Evolutionary conservation across 1,140 invertebrate genomes (phyloP).

Genomic region (Achatina immaculata): DNA sequence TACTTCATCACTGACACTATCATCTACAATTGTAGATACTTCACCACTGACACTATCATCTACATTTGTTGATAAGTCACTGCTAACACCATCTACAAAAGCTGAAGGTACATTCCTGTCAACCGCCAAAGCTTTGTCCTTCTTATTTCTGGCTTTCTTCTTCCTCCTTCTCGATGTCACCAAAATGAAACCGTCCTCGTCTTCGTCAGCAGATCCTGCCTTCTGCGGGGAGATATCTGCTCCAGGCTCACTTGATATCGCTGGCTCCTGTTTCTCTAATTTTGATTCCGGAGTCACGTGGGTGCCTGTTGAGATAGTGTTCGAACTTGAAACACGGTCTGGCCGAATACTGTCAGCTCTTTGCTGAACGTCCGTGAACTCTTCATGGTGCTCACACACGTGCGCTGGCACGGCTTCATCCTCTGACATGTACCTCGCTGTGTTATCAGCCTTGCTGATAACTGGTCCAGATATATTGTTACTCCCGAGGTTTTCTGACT

Average conservation of each 20-base stretch:
- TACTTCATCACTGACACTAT: too few relatives aligned
- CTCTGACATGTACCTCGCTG: not conserved
- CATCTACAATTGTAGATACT: too few relatives aligned
- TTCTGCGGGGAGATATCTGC: too few relatives aligned
- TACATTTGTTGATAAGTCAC: too few relatives aligned
- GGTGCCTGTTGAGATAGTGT: not conserved
- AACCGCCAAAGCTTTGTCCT: not conserved
- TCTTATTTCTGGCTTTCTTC: constrained; percentile 10
- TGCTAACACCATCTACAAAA: not conserved
- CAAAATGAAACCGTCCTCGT: constrained; percentile 10
- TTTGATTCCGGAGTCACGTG: not conserved
- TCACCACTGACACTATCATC: too few relatives aligned
- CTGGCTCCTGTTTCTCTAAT: not conserved
- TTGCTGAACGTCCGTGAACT: not conserved
- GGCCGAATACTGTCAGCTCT: not conserved
- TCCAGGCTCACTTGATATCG: not conserved
- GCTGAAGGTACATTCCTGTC: not conserved
- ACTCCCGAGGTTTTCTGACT: too few relatives aligned
- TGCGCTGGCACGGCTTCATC: not conserved
- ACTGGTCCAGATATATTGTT: too few relatives aligned
- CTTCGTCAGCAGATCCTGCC: not conserved
- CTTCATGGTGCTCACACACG: not conserved
- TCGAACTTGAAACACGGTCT: too few relatives aligned
- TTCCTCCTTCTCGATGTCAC: constrained; percentile 13
- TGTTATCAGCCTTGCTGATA: too few relatives aligned